Base-by-base conservation (phyloP, 2,888 invertebrate genomes). In the Polia nebulosa region DNA sequence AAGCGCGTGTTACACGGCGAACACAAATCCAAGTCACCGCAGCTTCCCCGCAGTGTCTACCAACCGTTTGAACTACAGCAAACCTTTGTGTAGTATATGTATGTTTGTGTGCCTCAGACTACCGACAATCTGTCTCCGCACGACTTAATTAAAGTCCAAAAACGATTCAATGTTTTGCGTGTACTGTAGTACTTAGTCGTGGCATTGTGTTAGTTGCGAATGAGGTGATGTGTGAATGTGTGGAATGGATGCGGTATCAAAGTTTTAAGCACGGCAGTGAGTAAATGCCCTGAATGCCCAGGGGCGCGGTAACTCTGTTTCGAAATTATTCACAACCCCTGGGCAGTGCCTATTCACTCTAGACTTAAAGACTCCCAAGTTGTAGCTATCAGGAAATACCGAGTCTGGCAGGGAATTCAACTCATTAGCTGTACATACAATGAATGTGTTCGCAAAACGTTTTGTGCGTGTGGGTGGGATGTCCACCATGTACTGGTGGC, bases 101-200 rank as follows among this genome's bases (percentile, higher is more conserved):
- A 17, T 65, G n/a, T 22, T 7, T 27, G 36, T 59, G 51, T 53
- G 80, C 62, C 41, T 57, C 39, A 57, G 56, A 53, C 47, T 44
- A 59, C 58, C 66, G 39, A 62, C 80, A 57, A 56, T 79, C 68
- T 62, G 80, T 61, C 67, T 62, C 45, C 15, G 17, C 39, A 34
- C 47, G 55, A 75, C 61, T 62, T 67, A 60, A 59, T 76, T 80
- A 80, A 41, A 65, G 66, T 60, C 45, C 47, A 65, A 76, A 75
- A 79, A 73, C 75, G 45, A 60, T 60, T 57, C 25, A 17, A 47
- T 73, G 80, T 63, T 80, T 67, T 67, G 80, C 51, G 32, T 55
- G 44, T 36, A 17, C 27, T 39, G 11, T 27, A n/a, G 34, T 45
- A 44, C 59, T 44, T 47, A 44, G 15, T 13, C 11, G 25, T 15